These are phyloP conservation scores for Merodon equestris DNA, from an alignment of 2,888 invertebrate genomes.

Conservation along the genomic window DNA sequence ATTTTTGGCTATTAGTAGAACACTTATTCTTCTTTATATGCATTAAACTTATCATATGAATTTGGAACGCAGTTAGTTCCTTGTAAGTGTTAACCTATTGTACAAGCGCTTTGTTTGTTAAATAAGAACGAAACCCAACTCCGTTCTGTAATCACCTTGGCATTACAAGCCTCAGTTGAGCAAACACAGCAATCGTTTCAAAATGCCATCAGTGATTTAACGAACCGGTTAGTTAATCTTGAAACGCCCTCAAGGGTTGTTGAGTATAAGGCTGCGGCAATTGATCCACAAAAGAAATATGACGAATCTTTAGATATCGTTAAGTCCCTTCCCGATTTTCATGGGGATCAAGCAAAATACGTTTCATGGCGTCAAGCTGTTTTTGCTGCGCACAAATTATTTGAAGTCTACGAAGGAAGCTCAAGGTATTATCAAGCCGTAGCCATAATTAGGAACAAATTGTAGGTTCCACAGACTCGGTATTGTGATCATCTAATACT, in stretches of 20 bases:
- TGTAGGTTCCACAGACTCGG: constrained; percentile 33
- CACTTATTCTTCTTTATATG: too few species aligned
- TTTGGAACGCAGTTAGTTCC: too few species aligned
- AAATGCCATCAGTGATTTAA: constrained; percentile 2
- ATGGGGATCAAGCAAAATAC: constrained; percentile 16
- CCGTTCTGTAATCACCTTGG: neutral
- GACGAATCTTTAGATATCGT: constrained; percentile 4
- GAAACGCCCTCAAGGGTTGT: constrained; percentile 6
- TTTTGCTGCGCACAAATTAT: constrained; percentile 41
- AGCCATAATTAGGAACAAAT: constrained; percentile 27
- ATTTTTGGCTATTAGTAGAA: too few species aligned
- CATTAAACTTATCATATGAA: too few species aligned
- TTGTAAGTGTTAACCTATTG: too few species aligned
- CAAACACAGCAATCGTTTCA: constrained; percentile 6
- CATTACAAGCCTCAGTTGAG: constrained; percentile 8
- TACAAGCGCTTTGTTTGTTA: too few species aligned
- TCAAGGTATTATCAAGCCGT: constrained; percentile 45
- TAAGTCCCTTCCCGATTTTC: constrained; percentile 18
- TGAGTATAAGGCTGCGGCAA: constrained; percentile 5
- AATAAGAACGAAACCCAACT: neutral
- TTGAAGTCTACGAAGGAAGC: constrained; percentile 42
- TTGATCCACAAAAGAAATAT: constrained; percentile 3
- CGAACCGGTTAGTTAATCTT: constrained; percentile 1
- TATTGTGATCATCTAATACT: constrained; percentile 34
- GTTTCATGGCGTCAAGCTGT: constrained; percentile 54